Conservation (phyloP, 2,888 invertebrate genomes). For the Stictocephala bisonia region DNA sequence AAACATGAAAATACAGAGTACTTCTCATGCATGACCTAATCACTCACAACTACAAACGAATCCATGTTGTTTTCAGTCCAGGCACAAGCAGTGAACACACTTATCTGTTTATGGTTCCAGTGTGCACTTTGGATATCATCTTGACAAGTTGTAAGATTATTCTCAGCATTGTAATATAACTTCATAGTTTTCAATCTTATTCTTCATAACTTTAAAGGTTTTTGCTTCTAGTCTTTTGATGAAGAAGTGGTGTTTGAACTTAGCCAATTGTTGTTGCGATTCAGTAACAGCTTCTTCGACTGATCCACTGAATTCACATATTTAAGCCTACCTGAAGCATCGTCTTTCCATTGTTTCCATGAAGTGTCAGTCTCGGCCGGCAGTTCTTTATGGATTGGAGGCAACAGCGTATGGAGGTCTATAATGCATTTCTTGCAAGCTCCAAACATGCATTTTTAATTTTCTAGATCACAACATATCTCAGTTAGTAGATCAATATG, state of each 20-base stretch:
- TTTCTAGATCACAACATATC: background rate
- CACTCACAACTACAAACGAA: slow-evolving; percentile 7
- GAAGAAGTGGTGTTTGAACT: slow-evolving; percentile 6
- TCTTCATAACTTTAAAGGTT: slow-evolving; percentile 12
- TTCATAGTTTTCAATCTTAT: slow-evolving; percentile 6
- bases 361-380: background rate
- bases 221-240: slow-evolving; percentile 9
- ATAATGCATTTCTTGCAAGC: background rate
- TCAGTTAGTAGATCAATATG: background rate
- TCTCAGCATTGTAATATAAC: slow-evolving; percentile 28
- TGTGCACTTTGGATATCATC: slow-evolving; percentile 31
- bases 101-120: slow-evolving; percentile 15
- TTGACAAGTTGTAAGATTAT: background rate
- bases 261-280: background rate
- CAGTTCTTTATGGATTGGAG: background rate
- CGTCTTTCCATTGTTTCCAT: slow-evolving; percentile 14
- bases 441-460: background rate
- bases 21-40: slow-evolving; percentile 9
- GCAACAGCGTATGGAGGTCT: background rate
- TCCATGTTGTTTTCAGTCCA: slow-evolving; percentile 4
- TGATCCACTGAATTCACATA: background rate
- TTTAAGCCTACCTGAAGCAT: background rate
- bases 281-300: background rate
- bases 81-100: slow-evolving; percentile 17
- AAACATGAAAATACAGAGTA: slow-evolving; percentile 27